Evolutionary conservation across 2,888 invertebrate genomes (phyloP).

Genomic region (Uloborus plumipes): DNA sequence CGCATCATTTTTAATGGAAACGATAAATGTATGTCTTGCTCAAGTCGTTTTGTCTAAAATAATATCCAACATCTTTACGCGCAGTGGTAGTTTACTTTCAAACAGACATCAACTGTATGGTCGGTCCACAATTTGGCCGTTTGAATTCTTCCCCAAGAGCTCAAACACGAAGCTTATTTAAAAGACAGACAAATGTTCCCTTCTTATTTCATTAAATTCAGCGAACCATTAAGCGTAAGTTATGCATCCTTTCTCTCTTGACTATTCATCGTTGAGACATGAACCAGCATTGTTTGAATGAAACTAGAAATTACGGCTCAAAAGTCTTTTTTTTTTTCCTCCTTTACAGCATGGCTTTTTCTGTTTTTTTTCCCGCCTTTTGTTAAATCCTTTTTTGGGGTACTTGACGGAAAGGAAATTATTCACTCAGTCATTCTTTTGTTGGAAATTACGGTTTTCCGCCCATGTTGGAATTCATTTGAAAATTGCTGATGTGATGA

Average conservation of each 20-base stretch:
- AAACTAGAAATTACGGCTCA: conserved; percentile 32
- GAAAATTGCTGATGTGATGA: too few species aligned
- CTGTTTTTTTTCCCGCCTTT: conserved; percentile 9
- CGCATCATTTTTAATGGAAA: too few species aligned
- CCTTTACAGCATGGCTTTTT: not conserved
- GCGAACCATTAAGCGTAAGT: conserved; percentile 34
- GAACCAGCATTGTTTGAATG: conserved; percentile 6
- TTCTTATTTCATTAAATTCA: conserved; percentile 35
- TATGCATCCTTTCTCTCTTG: conserved; percentile 34
- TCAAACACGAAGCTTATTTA: too few species aligned
- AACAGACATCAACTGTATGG: too few species aligned
- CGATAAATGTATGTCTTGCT: too few species aligned
- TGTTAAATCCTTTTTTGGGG: conserved; percentile 29
- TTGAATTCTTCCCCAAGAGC: too few species aligned
- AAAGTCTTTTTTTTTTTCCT: conserved; percentile 4
- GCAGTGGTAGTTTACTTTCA: too few species aligned
- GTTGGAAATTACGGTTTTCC: conserved; percentile 9
- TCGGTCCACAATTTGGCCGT: too few species aligned
- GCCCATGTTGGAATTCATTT: too few species aligned
- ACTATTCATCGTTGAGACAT: conserved; percentile 24
- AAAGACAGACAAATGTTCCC: not conserved
- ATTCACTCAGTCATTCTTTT: conserved; percentile 6
- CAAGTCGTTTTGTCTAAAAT: too few species aligned
- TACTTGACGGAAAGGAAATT: conserved; percentile 3
- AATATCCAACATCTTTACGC: too few species aligned